These are phyloP conservation scores for Gymnocheta viridis DNA, from an alignment of 2,888 invertebrate species.

Conservation along the genomic window DNA sequence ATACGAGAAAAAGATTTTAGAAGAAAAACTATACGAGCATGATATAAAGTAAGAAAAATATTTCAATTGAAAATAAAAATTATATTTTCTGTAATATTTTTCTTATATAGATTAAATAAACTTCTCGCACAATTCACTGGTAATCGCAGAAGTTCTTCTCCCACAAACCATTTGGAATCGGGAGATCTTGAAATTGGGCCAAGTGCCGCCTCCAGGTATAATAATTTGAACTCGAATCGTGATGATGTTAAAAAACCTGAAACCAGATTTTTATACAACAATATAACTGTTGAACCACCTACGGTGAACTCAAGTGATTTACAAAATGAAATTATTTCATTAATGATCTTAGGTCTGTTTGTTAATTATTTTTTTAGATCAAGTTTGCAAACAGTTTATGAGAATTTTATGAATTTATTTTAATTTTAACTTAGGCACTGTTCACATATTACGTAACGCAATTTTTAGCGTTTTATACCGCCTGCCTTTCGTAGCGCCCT, in stretches of 20 bases:
- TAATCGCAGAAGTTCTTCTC: neutral
- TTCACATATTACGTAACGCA: too few relatives aligned
- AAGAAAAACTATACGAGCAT: slow-evolving; percentile 36
- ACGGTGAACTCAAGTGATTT: slow-evolving; percentile 8
- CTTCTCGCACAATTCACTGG: slow-evolving; percentile 26
- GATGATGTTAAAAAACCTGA: neutral
- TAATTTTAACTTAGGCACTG: neutral
- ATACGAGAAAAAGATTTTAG: slow-evolving; percentile 19
- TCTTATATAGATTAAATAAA: slow-evolving; percentile 37
- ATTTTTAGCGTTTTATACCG: too few relatives aligned
- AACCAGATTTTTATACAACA: too few relatives aligned
- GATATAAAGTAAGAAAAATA: slow-evolving; percentile 41
- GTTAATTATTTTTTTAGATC: slow-evolving; percentile 16
- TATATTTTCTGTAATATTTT: neutral
- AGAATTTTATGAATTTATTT: neutral
- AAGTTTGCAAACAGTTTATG: neutral
- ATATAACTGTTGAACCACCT: too few relatives aligned
- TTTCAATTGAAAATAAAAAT: neutral
- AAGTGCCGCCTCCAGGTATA: neutral
- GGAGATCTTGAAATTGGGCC: neutral
- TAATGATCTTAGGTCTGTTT: slow-evolving; percentile 35
- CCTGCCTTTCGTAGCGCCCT: too few relatives aligned
- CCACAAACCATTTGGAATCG: neutral
- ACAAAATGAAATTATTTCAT: too few relatives aligned
- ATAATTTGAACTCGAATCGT: neutral